Evolutionary conservation across 92 coral and sea anemone genomes (phyloP).

Genomic region (Siderastrea radians): DNA sequence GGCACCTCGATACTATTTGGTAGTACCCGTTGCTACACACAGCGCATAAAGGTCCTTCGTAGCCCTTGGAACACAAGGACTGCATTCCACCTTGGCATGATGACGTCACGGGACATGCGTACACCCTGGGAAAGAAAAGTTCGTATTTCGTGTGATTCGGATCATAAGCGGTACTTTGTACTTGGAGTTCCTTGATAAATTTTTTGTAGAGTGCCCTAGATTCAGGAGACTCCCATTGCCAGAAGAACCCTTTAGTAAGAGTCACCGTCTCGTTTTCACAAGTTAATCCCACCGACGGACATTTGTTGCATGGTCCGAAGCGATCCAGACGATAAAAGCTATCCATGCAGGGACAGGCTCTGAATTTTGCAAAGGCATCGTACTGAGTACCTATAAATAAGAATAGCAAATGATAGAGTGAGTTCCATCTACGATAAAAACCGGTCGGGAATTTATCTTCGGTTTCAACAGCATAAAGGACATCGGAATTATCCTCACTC

Average conservation of each 20-base stretch:
- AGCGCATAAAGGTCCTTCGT: slow-evolving; percentile 21
- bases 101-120: slow-evolving; percentile 13
- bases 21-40: slow-evolving; percentile 36
- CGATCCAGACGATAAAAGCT: slow-evolving; percentile 27
- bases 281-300: slow-evolving; percentile 4
- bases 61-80: slow-evolving; percentile 1
- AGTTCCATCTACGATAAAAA: too few relatives aligned
- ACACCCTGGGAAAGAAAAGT: background rate
- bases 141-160: background rate
- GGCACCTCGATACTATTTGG: slow-evolving; percentile 1
- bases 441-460: too few relatives aligned
- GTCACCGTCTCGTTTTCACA: slow-evolving; percentile 21
- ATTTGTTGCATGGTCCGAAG: slow-evolving; percentile 18
- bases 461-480: too few relatives aligned
- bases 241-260: background rate
- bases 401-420: too few relatives aligned
- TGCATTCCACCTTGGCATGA: slow-evolving; percentile 29
- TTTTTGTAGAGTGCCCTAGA: background rate
- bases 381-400: slow-evolving; percentile 11
- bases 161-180: background rate
- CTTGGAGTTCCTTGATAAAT: background rate
- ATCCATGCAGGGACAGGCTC: slow-evolving; percentile 11
- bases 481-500: too few relatives aligned
- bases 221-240: slow-evolving; percentile 1
- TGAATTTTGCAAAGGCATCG: background rate